Evolutionary conservation across 2,797 vertebrate genomes (phyloP), one percentile per base, ranked within the genome.

Genomic region (Thamnophis elegans): DNA sequence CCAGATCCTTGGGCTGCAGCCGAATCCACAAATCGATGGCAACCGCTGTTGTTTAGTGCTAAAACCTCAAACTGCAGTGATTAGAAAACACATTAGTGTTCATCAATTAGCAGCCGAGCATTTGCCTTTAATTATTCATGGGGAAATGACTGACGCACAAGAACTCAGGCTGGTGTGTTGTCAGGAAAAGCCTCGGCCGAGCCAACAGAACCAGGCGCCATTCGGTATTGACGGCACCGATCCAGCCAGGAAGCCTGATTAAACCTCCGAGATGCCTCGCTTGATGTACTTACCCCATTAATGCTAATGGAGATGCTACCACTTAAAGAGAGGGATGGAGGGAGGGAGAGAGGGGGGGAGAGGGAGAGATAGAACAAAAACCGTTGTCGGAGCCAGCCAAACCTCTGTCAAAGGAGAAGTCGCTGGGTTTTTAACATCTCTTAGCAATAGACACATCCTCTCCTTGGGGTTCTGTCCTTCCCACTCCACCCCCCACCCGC

Each of bases 1-100:
- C 62, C 85, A 95, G 95, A 95, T 96, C 96, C 93, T 1, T 94
- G 93, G 92, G 94, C 95, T 93, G 96, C 97, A 97, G 97, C 97
- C 96, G 94, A 95, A 96, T 94, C 95, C 97, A 97, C 97, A 98
- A 98, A 99, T 99, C 99, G 98, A 99, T 99, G 98, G 95, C 97
- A 97, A 98, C 98, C 98, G 98, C 99, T 99, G 28, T 99, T 98
- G 98, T 98, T 98, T 98, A 98, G 98, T 98, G 98, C 98, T 99
- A 99, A 99, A 98, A 99, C 98, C 98, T 98, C 98, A 98, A 99
- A 99, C 98, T 99, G 98, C 98, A 99, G 98, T 99, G 99, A 99
- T 99, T 99, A 99, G 98, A 99, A 99, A 99, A 99, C 98, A 99
- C 99, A 99, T 99, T 99, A 99, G 98, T 98, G 98, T 98, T 99